phyloP scores from a whole-genome alignment of 2,888 invertebrate species.

The Nymphalis polychloros region DNA sequence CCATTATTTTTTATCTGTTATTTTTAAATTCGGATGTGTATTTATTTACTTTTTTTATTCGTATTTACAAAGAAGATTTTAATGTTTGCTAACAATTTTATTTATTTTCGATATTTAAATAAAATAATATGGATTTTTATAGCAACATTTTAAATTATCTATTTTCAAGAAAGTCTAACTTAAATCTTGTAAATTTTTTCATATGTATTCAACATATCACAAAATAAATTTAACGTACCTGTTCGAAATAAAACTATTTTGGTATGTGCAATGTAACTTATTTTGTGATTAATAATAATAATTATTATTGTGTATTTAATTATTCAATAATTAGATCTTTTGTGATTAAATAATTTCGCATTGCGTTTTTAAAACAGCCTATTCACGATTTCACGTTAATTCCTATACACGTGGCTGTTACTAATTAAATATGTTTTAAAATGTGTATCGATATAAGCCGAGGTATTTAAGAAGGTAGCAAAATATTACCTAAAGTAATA shows the following conservation, averaged over 20 bases:
- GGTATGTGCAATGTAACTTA: background rate
- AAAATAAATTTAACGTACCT: constrained; percentile 42
- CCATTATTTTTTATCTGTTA: constrained; percentile 1
- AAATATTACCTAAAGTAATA: too few species aligned
- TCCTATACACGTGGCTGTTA: too few species aligned
- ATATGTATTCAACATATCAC: constrained; percentile 32
- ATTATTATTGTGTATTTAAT: background rate
- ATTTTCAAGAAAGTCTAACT: constrained; percentile 21
- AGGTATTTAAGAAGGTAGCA: too few species aligned
- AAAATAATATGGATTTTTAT: too few species aligned
- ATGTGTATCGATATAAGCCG: too few species aligned
- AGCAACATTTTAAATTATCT: constrained; percentile 19
- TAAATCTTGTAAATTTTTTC: constrained; percentile 1
- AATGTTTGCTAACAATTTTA: background rate
- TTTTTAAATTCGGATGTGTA: background rate
- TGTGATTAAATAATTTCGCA: too few species aligned
- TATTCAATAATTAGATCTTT: too few species aligned
- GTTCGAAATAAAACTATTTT: constrained; percentile 30
- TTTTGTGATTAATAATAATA: background rate
- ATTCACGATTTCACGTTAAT: too few species aligned
- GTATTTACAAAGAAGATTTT: constrained; percentile 4
- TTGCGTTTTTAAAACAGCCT: too few species aligned
- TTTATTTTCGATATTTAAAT: too few species aligned
- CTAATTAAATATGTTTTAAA: too few species aligned
- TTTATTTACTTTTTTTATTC: constrained; percentile 3